phyloP scores from a whole-genome alignment of 2,888 invertebrate species.

The Lasioglossum figueresi region DNA sequence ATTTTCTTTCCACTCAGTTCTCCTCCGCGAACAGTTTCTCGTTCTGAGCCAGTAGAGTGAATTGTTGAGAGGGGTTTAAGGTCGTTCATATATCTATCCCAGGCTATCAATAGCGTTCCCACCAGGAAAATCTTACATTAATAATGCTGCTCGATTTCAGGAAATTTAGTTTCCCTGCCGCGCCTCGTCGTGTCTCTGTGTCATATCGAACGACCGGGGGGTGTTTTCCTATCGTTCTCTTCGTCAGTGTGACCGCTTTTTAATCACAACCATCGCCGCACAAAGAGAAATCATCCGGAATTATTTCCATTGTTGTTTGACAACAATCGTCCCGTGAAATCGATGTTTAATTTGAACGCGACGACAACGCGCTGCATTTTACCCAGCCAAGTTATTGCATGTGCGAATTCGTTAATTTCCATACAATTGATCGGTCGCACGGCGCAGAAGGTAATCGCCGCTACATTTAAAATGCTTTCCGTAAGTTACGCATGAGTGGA shows the following conservation, averaged over 20 bases:
- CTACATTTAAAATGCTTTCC: background rate
- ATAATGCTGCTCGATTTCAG: conserved; percentile 31
- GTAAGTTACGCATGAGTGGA: background rate
- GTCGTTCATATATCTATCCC: conserved; percentile 34
- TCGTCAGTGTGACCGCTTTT: background rate
- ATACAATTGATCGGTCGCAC: conserved; percentile 8
- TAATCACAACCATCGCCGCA: background rate
- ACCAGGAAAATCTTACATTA: conserved; percentile 37
- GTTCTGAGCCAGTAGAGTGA: conserved; percentile 26
- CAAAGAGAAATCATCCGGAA: background rate
- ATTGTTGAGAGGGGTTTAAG: conserved; percentile 44
- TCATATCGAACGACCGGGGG: background rate
- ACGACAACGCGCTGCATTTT: background rate
- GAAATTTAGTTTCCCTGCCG: conserved; percentile 13
- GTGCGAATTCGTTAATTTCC: conserved; percentile 29
- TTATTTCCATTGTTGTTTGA: background rate
- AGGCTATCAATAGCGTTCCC: conserved; percentile 31
- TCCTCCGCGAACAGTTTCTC: conserved; percentile 36
- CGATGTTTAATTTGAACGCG: conserved; percentile 28
- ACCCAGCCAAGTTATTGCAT: background rate
- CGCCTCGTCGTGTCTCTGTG: background rate
- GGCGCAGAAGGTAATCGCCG: background rate
- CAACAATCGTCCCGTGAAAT: conserved; percentile 8
- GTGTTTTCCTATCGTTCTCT: background rate
- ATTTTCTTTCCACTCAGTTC: conserved; percentile 39